Conservation (phyloP, 2,888 invertebrate genomes). For the Ophion slaviceki region DNA sequence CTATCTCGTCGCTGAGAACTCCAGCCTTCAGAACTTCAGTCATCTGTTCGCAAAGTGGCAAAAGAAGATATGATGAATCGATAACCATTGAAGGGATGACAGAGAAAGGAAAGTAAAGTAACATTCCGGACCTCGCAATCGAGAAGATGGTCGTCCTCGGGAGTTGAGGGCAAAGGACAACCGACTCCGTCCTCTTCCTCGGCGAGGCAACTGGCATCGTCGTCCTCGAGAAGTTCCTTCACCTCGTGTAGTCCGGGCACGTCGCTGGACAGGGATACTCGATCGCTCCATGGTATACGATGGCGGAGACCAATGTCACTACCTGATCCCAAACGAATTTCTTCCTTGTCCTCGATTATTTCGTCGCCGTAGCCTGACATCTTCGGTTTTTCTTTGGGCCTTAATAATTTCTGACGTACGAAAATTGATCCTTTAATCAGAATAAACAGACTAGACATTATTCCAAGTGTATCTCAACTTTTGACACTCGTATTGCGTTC, state of each 20-base stretch:
- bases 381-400: conserved; percentile 35
- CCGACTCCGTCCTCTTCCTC: conserved; percentile 92
- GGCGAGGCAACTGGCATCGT: conserved; percentile 82
- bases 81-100: not conserved
- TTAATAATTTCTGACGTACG: conserved; percentile 24
- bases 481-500: not conserved
- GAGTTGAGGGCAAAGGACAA: conserved; percentile 93
- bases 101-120: conserved; percentile 21
- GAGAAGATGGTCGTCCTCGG: conserved; percentile 92
- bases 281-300: conserved; percentile 82
- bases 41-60: conserved; percentile 84
- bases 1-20: conserved; percentile 93
- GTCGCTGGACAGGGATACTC: conserved; percentile 79
- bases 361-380: conserved; percentile 76
- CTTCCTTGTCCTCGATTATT: conserved; percentile 74
- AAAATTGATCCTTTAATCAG: not conserved
- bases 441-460: not conserved
- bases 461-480: not conserved
- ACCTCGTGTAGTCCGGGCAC: conserved; percentile 81
- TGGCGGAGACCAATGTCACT: conserved; percentile 76
- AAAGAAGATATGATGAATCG: not conserved
- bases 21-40: conserved; percentile 94
- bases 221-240: conserved; percentile 81
- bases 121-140: conserved; percentile 88
- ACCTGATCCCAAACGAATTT: conserved; percentile 49